Evolutionary conservation across 2,113 vertebrate species (phyloP).

Genomic region (Elanus axillaris): DNA sequence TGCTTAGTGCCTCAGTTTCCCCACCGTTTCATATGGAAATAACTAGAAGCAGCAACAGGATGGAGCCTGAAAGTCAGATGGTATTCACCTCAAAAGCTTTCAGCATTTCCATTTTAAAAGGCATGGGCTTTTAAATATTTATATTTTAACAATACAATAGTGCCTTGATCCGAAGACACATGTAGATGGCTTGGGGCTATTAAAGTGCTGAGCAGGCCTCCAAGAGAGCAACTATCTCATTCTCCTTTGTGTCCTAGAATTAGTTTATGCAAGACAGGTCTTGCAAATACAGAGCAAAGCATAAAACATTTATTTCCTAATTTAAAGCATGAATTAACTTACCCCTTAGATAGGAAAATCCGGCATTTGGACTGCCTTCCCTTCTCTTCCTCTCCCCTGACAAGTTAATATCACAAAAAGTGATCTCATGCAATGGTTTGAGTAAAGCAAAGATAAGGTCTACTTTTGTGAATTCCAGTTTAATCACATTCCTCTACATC

Average conservation of each 20-base stretch:
- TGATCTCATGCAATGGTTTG: background rate
- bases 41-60: background rate
- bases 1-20: background rate
- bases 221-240: background rate
- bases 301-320: background rate
- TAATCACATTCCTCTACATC: background rate
- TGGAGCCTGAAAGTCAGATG: background rate
- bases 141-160: background rate
- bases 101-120: conserved; percentile 27
- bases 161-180: background rate
- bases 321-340: background rate
- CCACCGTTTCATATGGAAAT: background rate
- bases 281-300: background rate
- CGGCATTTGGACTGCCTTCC: background rate
- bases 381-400: background rate
- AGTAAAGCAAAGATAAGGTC: background rate
- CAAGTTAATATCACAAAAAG: background rate
- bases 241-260: background rate
- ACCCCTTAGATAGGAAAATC: background rate
- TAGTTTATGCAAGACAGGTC: background rate
- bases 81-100: background rate
- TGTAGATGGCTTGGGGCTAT: background rate
- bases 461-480: background rate
- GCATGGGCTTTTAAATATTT: background rate
- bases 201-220: background rate